A percentile compares a stretch with the other conserved stretches of the same genome.
phyloP scores from a whole-genome alignment of 2,888 invertebrate species.

The Carcina quercana region DNA sequence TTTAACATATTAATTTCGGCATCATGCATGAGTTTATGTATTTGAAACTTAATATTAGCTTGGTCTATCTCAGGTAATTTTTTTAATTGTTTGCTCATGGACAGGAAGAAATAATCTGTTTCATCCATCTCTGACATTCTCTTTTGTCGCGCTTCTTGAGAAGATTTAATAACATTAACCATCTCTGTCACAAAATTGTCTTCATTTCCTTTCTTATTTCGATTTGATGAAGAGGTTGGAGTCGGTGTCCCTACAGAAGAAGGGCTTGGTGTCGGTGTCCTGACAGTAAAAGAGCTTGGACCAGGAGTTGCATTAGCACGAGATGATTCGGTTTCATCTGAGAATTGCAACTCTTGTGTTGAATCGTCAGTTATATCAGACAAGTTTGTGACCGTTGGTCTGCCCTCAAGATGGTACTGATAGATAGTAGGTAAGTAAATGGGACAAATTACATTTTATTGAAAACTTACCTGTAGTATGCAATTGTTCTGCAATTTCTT shows the following conservation, averaged over 20 bases:
- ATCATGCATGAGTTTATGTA: constrained; percentile 6
- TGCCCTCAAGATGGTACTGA: constrained; percentile 9
- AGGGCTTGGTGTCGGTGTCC: constrained; percentile 7
- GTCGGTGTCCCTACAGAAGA: constrained; percentile 6
- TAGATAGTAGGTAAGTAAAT: too few relatives aligned
- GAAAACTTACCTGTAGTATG: too few relatives aligned
- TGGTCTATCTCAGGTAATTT: constrained; percentile 5
- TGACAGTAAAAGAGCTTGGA: constrained; percentile 8
- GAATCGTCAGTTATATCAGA: constrained; percentile 10
- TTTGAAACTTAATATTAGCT: constrained; percentile 5
- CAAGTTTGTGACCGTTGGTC: constrained; percentile 7
- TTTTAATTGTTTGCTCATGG: constrained; percentile 4
- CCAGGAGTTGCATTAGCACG: constrained; percentile 8
- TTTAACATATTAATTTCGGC: constrained; percentile 8
- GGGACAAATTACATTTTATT: too few relatives aligned
- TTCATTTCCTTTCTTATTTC: constrained; percentile 13
- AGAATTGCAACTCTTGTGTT: constrained; percentile 15
- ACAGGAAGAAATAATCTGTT: constrained; percentile 7
- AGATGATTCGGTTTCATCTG: constrained; percentile 10
- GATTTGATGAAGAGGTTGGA: constrained; percentile 8
- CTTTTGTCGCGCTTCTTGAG: constrained; percentile 13
- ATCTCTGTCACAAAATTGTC: constrained; percentile 11
- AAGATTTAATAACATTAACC: constrained; percentile 7
- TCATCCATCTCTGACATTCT: constrained; percentile 13
- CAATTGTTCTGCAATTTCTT: too few relatives aligned